These are phyloP conservation scores for Australoheros scitulus DNA, from an alignment of 2,113 vertebrate genomes.

Conservation along the genomic window DNA sequence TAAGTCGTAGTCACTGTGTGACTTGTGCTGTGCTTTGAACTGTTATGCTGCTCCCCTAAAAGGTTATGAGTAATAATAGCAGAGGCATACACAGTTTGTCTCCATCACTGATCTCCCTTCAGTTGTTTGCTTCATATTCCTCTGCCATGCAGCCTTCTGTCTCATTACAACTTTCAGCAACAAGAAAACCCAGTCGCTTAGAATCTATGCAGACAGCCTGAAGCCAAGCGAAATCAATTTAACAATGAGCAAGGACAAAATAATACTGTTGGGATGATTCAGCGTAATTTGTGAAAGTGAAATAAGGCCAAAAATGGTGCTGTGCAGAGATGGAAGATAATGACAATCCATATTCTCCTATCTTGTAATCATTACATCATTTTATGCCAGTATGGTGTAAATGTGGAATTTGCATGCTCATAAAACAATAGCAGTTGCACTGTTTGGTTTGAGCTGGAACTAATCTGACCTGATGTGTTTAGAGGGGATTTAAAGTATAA, in stretches of 20 bases:
- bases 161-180: conserved; percentile 15
- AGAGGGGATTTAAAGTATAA: not conserved
- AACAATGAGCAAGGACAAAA: conserved; percentile 26
- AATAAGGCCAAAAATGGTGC: conserved; percentile 18
- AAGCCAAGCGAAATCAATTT: conserved; percentile 50
- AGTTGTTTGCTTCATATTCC: not conserved
- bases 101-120: conserved; percentile 5
- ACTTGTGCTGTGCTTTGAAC: not conserved
- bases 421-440: not conserved
- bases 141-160: conserved; percentile 1
- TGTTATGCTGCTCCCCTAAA: not conserved
- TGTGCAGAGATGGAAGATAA: not conserved
- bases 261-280: conserved; percentile 1
- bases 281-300: conserved; percentile 14
- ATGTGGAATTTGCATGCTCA: not conserved
- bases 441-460: not conserved
- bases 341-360: not conserved
- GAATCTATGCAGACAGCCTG: conserved; percentile 21
- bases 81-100: not conserved
- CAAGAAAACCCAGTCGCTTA: conserved; percentile 10
- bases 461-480: not conserved
- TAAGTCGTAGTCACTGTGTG: not conserved
- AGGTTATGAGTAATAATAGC: not conserved
- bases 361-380: not conserved
- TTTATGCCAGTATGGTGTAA: not conserved